A percentile compares a stretch with the other conserved stretches of the same genome.
These are phyloP conservation scores for Hippocampus abdominalis DNA, from an alignment of 2,113 vertebrate genomes.

Conservation along the genomic window DNA sequence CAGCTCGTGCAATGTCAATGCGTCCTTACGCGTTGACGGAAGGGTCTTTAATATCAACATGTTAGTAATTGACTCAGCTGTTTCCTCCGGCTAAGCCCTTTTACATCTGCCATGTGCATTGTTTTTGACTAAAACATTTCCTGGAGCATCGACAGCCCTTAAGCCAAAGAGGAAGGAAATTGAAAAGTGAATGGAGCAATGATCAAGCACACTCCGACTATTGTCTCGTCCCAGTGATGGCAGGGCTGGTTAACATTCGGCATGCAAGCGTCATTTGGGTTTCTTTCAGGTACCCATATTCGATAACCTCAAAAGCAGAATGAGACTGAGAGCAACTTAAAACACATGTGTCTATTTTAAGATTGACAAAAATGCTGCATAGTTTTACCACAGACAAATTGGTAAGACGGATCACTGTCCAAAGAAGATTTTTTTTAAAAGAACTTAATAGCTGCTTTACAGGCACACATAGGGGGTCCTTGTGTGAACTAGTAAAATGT, in stretches of 20 bases:
- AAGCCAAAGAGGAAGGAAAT: conserved; percentile 36
- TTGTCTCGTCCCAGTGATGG: conserved; percentile 24
- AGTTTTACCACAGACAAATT: neutral
- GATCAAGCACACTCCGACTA: conserved; percentile 19
- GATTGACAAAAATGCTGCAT: neutral
- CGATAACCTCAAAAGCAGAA: too few species aligned
- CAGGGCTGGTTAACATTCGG: conserved; percentile 13
- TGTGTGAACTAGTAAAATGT: conserved; percentile 18
- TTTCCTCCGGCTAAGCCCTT: neutral
- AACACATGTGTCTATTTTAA: neutral
- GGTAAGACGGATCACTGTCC: neutral
- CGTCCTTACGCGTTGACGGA: neutral
- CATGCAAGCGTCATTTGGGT: conserved; percentile 15
- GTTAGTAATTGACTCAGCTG: neutral
- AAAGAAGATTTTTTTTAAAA: neutral
- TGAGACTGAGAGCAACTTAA: too few species aligned
- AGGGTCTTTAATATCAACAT: neutral
- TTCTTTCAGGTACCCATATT: conserved; percentile 4
- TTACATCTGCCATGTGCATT: neutral
- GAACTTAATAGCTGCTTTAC: neutral
- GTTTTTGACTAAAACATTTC: conserved; percentile 37
- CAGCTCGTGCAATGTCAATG: neutral
- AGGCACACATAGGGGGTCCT: conserved; percentile 14
- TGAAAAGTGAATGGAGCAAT: conserved; percentile 50
- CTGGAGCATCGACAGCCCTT: conserved; percentile 30